Percentiles rank a stretch among this genome's conserved stretches.
These are phyloP conservation scores for Catocala fraxini DNA, from an alignment of 2,888 invertebrate genomes.

Conservation along the genomic window DNA sequence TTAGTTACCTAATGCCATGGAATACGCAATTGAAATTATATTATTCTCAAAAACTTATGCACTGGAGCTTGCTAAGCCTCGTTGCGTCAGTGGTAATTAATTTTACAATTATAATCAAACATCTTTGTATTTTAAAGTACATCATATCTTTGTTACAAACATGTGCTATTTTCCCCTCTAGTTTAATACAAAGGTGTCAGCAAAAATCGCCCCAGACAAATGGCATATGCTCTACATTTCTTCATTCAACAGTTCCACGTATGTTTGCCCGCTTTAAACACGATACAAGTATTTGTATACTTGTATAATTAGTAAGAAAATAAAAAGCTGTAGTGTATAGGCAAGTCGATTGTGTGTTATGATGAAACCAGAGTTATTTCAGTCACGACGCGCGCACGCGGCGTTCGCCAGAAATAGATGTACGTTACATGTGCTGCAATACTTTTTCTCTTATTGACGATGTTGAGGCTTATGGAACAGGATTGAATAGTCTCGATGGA, in stretches of 20 bases:
- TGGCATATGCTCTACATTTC: constrained; percentile 2
- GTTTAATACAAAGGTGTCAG: background rate
- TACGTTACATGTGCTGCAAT: background rate
- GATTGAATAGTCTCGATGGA: background rate
- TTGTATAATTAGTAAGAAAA: constrained; percentile 47
- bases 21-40: no score
- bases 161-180: no score
- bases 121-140: no score
- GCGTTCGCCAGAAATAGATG: constrained; percentile 4
- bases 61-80: no score
- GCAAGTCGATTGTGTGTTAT: constrained; percentile 49
- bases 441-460: background rate
- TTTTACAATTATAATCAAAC: no score
- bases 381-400: constrained; percentile 54
- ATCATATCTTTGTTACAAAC: no score
- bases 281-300: constrained; percentile 2
- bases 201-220: constrained; percentile 4
- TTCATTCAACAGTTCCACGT: constrained; percentile 13
- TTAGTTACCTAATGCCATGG: no score
- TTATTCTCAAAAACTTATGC: no score
- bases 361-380: constrained; percentile 67
- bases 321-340: constrained; percentile 51
- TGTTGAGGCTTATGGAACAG: background rate
- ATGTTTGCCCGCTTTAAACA: background rate
- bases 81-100: no score